Conservation (phyloP, 2,888 invertebrate genomes). For the Augochlorella aurata region DNA sequence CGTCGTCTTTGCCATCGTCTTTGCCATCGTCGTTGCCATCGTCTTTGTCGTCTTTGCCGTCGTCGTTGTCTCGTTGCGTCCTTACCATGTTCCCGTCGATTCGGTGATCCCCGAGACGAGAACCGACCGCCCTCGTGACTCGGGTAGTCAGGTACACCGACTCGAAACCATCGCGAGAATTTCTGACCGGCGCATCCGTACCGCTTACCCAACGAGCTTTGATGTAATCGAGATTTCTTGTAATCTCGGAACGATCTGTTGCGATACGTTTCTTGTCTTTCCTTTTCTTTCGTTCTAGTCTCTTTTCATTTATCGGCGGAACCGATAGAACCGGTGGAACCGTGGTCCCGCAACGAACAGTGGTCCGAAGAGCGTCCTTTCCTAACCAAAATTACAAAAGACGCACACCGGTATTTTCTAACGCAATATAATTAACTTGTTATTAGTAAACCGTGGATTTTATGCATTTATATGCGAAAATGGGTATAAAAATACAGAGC, state of each 20-base stretch:
- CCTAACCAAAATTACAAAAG: too few relatives aligned
- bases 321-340: too few relatives aligned
- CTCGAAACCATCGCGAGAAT: conserved; percentile 24
- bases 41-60: not conserved
- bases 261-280: conserved; percentile 12
- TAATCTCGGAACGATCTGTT: conserved; percentile 33
- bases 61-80: too few relatives aligned
- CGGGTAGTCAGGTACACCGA: not conserved
- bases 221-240: conserved; percentile 35
- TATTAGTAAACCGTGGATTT: too few relatives aligned
- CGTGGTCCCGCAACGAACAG: too few relatives aligned
- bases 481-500: too few relatives aligned
- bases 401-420: too few relatives aligned
- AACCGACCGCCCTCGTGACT: conserved; percentile 1
- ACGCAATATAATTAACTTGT: too few relatives aligned
- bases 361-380: too few relatives aligned
- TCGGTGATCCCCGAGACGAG: not conserved
- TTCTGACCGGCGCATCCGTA: conserved; percentile 8
- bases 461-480: too few relatives aligned
- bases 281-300: not conserved
- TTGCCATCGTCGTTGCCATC: not conserved
- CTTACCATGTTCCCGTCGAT: not conserved
- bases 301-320: too few relatives aligned
- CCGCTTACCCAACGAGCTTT: conserved; percentile 34
- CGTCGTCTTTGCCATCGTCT: not conserved